phyloP scores from a whole-genome alignment of 2,888 invertebrate genomes.

The Mesoligia furuncula region DNA sequence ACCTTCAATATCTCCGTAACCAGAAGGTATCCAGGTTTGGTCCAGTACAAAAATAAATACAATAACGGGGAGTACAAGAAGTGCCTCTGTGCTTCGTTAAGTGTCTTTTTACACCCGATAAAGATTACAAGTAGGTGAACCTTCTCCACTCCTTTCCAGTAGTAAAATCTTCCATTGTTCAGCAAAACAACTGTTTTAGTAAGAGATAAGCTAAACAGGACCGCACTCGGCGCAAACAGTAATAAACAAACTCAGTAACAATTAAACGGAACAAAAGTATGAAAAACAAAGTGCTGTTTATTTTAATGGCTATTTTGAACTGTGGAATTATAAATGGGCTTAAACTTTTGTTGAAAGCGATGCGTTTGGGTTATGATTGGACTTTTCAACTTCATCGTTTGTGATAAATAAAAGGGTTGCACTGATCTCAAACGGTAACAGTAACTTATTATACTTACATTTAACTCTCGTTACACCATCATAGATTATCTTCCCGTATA shows the following conservation, averaged over 20 bases:
- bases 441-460: background rate
- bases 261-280: slow-evolving; percentile 33
- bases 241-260: slow-evolving; percentile 56
- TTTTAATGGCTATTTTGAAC: slow-evolving; percentile 47
- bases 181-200: slow-evolving; percentile 39
- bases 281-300: slow-evolving; percentile 46
- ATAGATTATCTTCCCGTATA: background rate
- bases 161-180: slow-evolving; percentile 12
- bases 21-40: too few relatives aligned
- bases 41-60: too few relatives aligned
- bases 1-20: too few relatives aligned
- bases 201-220: slow-evolving; percentile 46
- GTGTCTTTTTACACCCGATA: too few relatives aligned
- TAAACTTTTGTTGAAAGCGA: slow-evolving; percentile 31
- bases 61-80: too few relatives aligned
- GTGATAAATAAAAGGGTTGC: background rate
- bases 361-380: slow-evolving; percentile 28
- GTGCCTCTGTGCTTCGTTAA: too few relatives aligned
- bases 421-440: background rate
- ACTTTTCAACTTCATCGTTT: slow-evolving; percentile 10
- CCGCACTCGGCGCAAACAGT: slow-evolving; percentile 29
- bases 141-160: background rate
- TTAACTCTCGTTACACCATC: background rate
- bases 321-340: slow-evolving; percentile 34
- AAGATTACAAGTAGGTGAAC: background rate